Base-by-base conservation (phyloP, 2,797 vertebrate genomes). In the Phrynocephalus forsythii region DNA sequence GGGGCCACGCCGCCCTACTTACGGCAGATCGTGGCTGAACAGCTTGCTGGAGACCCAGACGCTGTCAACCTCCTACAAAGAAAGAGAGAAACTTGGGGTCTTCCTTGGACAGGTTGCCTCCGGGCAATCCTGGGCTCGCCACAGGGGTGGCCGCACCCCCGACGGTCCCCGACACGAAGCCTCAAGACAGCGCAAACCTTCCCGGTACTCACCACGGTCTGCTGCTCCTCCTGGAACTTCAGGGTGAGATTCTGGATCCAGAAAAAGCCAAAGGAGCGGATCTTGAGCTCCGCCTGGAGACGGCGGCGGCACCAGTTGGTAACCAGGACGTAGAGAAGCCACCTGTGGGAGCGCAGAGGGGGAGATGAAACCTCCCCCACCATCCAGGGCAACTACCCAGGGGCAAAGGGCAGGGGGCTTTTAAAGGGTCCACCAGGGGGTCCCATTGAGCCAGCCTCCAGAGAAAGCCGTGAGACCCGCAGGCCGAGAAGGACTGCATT, bases 11-110 rank as follows among this genome's bases (percentile, higher is more conserved):
- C 15, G 0, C 22, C n/a, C 52, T 95, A 99, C 99, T 94, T 96
- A 99, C 99, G 98, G 98, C 92, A 99, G 95, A 93, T 99, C 98
- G 80, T 97, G 97, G 93, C 98, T 99, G 82, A 99, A 88, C 86
- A 98, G 96, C 96, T 98, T 99, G 95, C 98, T 99, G 95, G 99
- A 99, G 94, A 99, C 97, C 98, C 99, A 99, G 96, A 99, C 92
- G 91, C 94, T 97, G 96, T 99, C 98, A 15, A 99, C 98, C 97
- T 99, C 99, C 99, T 99, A 95, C 83, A 95, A 96, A 6, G 89
- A 87, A 3, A 5, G 6, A 92, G 0, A 26, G 33, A 3, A 73
- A 63, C 60, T 15, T 18, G 24, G 44, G 75, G 2, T 26, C 76
- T 7, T 3, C 60, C 60, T 18, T 8, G 30, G 18, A 10, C 10